Evolutionary conservation across 2,113 vertebrate genomes (phyloP).

Genomic region (Periophthalmus modestus): DNA sequence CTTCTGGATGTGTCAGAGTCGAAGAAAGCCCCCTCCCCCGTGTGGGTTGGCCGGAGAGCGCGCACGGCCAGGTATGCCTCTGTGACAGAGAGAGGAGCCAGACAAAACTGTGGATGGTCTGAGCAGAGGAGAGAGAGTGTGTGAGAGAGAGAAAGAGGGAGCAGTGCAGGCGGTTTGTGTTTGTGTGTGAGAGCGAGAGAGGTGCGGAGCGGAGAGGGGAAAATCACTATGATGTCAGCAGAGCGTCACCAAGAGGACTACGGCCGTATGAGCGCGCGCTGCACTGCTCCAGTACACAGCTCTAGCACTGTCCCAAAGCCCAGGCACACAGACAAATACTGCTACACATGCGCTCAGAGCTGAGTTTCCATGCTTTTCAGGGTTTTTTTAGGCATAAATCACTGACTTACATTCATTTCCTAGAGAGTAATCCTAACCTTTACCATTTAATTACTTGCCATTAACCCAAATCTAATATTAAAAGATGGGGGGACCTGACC

Average conservation of each 20-base stretch:
- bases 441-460: too few species aligned
- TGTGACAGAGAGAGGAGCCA: conserved; percentile 18
- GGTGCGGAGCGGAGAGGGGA: conserved; percentile 32
- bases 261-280: conserved; percentile 34
- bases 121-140: conserved; percentile 11
- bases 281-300: not conserved
- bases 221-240: conserved; percentile 68
- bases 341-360: not conserved
- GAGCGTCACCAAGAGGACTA: conserved; percentile 72
- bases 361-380: conserved; percentile 9
- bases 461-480: too few species aligned
- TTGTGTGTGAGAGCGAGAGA: conserved; percentile 19
- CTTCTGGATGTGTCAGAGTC: conserved; percentile 2
- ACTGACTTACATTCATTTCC: too few species aligned
- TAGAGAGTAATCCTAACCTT: too few species aligned
- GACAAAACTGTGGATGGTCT: conserved; percentile 33
- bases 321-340: not conserved
- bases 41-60: conserved; percentile 43
- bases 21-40: conserved; percentile 34
- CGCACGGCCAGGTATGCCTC: conserved; percentile 43
- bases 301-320: not conserved
- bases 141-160: conserved; percentile 8
- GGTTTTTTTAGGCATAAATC: too few species aligned
- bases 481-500: too few species aligned
- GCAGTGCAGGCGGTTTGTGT: not conserved